phyloP scores from a whole-genome alignment of 2,113 vertebrate species.

The Tenebrosternarchus preto region DNA sequence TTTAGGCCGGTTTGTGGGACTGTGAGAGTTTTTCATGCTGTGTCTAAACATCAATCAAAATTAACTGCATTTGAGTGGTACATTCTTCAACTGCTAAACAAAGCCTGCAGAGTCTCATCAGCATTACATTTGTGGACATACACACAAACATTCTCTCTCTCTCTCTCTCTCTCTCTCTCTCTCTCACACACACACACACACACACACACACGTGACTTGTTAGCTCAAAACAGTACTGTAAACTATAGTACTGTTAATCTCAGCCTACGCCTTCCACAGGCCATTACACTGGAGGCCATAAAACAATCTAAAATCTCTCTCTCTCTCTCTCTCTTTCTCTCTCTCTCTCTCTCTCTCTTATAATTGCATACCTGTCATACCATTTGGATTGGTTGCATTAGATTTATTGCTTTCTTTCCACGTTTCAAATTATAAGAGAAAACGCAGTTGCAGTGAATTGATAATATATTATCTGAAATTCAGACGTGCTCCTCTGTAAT shows the following conservation, averaged over 20 bases:
- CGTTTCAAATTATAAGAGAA: conserved; percentile 32
- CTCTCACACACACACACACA: background rate
- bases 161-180: background rate
- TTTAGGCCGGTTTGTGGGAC: background rate
- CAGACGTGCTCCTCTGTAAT: conserved; percentile 36
- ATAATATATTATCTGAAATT: conserved; percentile 36
- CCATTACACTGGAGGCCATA: conserved; percentile 21
- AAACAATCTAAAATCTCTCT: conserved; percentile 17
- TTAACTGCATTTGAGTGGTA: background rate
- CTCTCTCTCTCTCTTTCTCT: conserved; percentile 31
- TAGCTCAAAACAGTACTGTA: background rate
- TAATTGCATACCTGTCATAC: conserved; percentile 35
- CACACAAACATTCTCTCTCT: background rate
- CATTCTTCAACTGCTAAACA: background rate
- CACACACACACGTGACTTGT: too few relatives aligned
- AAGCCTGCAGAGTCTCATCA: background rate
- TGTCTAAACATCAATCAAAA: background rate
- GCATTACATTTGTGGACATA: too few relatives aligned
- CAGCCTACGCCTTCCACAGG: background rate
- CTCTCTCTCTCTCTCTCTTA: conserved; percentile 1
- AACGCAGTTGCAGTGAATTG: conserved; percentile 25
- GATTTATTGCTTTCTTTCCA: conserved; percentile 31
- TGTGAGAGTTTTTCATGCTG: background rate
- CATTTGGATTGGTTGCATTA: conserved; percentile 30
- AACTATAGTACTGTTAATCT: conserved; percentile 28